Evolutionary conservation across 2,888 invertebrate genomes (phyloP).

Genomic region (Drosophila ustulata): DNA sequence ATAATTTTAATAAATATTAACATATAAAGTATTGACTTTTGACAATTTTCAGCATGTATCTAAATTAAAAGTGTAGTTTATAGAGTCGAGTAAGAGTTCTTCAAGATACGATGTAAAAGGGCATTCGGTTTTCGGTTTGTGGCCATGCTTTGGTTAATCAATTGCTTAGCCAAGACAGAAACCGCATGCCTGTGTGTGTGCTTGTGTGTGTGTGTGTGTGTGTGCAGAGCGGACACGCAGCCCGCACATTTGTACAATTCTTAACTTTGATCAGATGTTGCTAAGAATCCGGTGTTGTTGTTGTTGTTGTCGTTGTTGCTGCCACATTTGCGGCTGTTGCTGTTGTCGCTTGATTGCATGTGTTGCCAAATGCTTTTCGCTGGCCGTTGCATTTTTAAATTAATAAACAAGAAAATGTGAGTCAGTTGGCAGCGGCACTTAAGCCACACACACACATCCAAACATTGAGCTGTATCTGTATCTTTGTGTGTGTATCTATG

Average conservation of each 20-base stretch:
- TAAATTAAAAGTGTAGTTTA: neutral
- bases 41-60: too few relatives aligned
- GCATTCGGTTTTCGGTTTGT: neutral
- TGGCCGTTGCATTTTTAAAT: slow-evolving; percentile 54
- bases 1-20: too few relatives aligned
- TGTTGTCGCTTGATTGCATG: slow-evolving; percentile 33
- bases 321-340: neutral
- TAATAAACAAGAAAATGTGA: slow-evolving; percentile 60
- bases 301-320: slow-evolving; percentile 2
- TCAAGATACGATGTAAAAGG: neutral
- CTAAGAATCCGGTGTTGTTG: slow-evolving; percentile 3
- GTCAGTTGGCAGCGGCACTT: slow-evolving; percentile 45
- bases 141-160: neutral
- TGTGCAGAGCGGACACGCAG: slow-evolving; percentile 19
- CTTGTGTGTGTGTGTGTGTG: neutral
- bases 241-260: slow-evolving; percentile 34
- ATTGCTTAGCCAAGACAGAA: slow-evolving; percentile 36
- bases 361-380: slow-evolving; percentile 58
- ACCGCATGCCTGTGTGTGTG: slow-evolving; percentile 16
- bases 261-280: slow-evolving; percentile 27
- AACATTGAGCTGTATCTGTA: neutral
- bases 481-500: slow-evolving; percentile 47
- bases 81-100: neutral
- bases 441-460: slow-evolving; percentile 15
- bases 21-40: too few relatives aligned